Percentiles rank a stretch among this genome's conserved stretches.
Evolutionary conservation across 2,797 vertebrate species (phyloP).

Genomic region (Xenopus petersii): DNA sequence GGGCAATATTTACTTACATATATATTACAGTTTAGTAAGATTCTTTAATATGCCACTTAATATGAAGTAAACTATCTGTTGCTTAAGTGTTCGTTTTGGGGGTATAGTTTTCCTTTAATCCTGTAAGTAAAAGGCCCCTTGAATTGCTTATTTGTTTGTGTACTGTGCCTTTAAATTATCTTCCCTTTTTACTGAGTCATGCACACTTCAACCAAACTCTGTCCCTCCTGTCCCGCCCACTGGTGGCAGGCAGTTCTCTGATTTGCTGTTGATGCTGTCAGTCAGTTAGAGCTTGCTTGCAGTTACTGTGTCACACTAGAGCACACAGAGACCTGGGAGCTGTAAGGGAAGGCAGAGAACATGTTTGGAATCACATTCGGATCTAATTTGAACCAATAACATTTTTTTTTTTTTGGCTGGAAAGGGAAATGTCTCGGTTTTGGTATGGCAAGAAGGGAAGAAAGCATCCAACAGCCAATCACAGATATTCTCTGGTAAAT

Average conservation of each 20-base stretch:
- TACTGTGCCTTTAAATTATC: constrained; percentile 69
- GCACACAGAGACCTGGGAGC: constrained; percentile 59
- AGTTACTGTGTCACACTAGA: constrained; percentile 60
- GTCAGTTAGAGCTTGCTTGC: constrained; percentile 59
- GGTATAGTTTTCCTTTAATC: too few species aligned
- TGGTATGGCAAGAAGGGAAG: constrained; percentile 70
- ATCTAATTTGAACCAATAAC: constrained; percentile 49
- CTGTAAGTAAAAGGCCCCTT: too few species aligned
- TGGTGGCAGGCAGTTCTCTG: constrained; percentile 22
- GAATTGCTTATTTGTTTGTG: neutral
- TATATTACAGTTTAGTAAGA: too few species aligned
- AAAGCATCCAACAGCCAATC: constrained; percentile 67
- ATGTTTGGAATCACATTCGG: constrained; percentile 60
- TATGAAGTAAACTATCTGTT: too few species aligned
- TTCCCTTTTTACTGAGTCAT: constrained; percentile 56
- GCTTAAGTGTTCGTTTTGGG: too few species aligned
- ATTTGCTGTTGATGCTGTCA: constrained; percentile 66
- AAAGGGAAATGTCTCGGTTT: constrained; percentile 67
- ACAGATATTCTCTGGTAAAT: constrained; percentile 72
- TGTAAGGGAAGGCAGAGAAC: constrained; percentile 65
- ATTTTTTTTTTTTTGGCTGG: constrained; percentile 47
- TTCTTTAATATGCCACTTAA: too few species aligned
- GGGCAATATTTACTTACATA: too few species aligned
- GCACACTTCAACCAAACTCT: constrained; percentile 65
- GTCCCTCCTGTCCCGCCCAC: constrained; percentile 22